These are phyloP conservation scores for Actinostola sp. DNA, from an alignment of 92 coral and sea anemone genomes.

Conservation along the genomic window DNA sequence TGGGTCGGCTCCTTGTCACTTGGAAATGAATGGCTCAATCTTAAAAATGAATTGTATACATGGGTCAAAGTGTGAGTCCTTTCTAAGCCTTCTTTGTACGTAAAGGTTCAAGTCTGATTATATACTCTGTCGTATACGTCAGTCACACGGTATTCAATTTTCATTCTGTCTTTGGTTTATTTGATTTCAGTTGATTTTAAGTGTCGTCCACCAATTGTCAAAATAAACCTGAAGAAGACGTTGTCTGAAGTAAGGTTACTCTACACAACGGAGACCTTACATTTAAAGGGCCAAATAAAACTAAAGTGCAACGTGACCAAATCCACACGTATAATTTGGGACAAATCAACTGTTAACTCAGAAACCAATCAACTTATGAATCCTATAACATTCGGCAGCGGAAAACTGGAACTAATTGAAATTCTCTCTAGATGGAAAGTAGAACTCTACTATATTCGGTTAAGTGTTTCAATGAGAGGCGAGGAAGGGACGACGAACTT, in stretches of 20 bases:
- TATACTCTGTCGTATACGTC: too few relatives aligned
- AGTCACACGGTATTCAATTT: too few relatives aligned
- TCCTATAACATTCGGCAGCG: conserved; percentile 36
- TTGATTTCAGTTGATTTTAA: conserved; percentile 62
- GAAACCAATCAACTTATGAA: conserved; percentile 44
- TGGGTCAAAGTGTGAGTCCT: too few relatives aligned
- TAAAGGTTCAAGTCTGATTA: too few relatives aligned
- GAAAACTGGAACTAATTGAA: conserved; percentile 33
- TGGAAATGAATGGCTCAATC: too few relatives aligned
- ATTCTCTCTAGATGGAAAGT: conserved; percentile 36
- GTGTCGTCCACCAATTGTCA: conserved; percentile 78
- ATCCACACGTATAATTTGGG: conserved; percentile 53
- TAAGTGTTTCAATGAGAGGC: conserved; percentile 67
- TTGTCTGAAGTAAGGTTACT: conserved; percentile 32
- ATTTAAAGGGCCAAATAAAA: conserved; percentile 44
- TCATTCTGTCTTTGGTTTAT: neutral
- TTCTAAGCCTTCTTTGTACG: too few relatives aligned
- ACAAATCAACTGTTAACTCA: conserved; percentile 42
- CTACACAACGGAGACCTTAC: conserved; percentile 40
- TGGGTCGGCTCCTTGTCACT: too few relatives aligned
- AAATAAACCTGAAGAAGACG: conserved; percentile 48
- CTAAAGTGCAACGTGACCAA: conserved; percentile 54
- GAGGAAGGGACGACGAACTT: conserved; percentile 71
- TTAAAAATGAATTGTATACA: too few relatives aligned
- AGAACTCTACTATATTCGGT: conserved; percentile 58